These are phyloP conservation scores for Mactra quadrangularis DNA, from an alignment of 1,140 invertebrate genomes.

Conservation along the genomic window DNA sequence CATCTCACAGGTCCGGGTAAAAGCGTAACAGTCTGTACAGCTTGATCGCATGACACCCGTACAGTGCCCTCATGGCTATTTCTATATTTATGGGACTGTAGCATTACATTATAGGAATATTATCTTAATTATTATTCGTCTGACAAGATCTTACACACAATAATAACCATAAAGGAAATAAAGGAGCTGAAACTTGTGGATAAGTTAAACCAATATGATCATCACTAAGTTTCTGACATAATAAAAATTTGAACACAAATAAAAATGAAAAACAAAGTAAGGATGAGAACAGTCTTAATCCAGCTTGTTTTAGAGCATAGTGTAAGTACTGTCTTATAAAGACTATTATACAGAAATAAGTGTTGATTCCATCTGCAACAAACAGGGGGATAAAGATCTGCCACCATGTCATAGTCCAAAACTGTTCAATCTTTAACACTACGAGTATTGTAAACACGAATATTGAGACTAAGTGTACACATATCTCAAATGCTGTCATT, in stretches of 20 bases:
- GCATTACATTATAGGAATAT: too few species aligned
- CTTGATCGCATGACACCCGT: too few species aligned
- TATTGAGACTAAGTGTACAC: conserved; percentile 93
- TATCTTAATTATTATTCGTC: conserved; percentile 83
- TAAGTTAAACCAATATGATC: conserved; percentile 90
- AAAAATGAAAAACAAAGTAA: conserved; percentile 91
- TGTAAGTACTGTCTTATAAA: conserved; percentile 93
- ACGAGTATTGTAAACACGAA: conserved; percentile 93
- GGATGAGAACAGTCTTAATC: conserved; percentile 93
- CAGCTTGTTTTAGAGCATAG: conserved; percentile 87
- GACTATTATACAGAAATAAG: conserved; percentile 97
- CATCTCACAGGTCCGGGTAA: too few species aligned
- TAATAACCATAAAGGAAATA: conserved; percentile 93
- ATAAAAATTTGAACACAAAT: conserved; percentile 96
- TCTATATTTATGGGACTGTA: too few species aligned
- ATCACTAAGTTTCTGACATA: conserved; percentile 93
- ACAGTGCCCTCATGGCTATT: too few species aligned
- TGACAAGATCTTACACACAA: conserved; percentile 97
- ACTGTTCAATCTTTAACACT: conserved; percentile 86
- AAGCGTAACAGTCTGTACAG: too few species aligned
- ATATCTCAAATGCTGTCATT: conserved; percentile 96
- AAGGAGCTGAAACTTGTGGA: conserved; percentile 96
- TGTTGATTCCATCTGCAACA: conserved; percentile 94
- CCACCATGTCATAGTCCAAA: conserved; percentile 86
- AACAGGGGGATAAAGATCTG: conserved; percentile 95